Base-by-base conservation (phyloP, 1,140 invertebrate genomes). In the Vollenhovia emeryi region DNA sequence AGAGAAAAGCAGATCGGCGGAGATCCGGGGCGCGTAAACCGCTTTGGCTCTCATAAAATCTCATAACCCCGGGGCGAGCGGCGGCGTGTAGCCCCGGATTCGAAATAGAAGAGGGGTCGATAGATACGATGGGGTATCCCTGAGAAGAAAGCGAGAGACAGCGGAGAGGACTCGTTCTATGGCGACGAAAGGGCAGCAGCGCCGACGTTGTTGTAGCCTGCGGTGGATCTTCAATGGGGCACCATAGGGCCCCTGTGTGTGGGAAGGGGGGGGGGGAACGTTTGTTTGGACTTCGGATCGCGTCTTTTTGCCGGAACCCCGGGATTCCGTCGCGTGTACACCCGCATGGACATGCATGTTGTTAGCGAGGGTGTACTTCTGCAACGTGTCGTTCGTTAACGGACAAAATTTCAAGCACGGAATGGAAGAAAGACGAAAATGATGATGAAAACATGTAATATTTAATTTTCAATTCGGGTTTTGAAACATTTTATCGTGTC, bases 31-130 rank as follows among this genome's bases (percentile, higher is more conserved):
- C 82, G 86, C 90, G 89, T 94, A 94, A 94, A 94, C 93, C 93
- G 93, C 94, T 94, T 94, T 94, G 90, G 92, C 90, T 93, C 94
- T 94, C 93, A 94, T 94, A 94, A 94, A 94, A 95, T 94, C 93
- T 94, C 93, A 94, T 94, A 94, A 94, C 94, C 94, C 78, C 89
- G 74, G 91, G 93, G 92, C 78, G 52, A 86, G 62, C 59, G 73
- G 68, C 66, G 68, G 71, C 15, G 48, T 69, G 57, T 24, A 55
- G 55, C 50, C 60, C 74, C 57, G 62, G 80, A 62, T 86, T 74
- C 84, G 80, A 85, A 76, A 78, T 57, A 59, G 68, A 73, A 83
- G 33, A 75, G 75, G 62, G 64, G 76, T 89, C 76, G 71, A 68
- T 90, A 75, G 85, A 87, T 85, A 86, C 69, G 87, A 82, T 74